Evolutionary conservation across 2,113 vertebrate species (phyloP).

Genomic region (Eonycteris spelaea): DNA sequence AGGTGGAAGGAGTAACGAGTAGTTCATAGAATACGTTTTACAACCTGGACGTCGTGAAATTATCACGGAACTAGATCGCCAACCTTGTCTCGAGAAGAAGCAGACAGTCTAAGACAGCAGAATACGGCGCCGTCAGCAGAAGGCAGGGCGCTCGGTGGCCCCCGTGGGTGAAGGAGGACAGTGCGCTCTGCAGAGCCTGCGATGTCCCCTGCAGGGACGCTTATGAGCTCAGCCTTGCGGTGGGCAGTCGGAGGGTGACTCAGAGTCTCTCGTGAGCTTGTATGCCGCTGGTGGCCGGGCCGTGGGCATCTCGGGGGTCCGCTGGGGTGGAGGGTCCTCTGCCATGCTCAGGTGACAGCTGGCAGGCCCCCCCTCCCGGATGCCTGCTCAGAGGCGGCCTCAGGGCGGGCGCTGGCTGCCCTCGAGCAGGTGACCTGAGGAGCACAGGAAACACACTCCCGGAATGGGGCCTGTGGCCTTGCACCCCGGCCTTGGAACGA

Average conservation of each 20-base stretch:
- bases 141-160: neutral
- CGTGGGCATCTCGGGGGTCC: neutral
- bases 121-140: fast-evolving
- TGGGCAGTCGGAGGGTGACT: neutral
- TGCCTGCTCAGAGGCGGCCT: no score
- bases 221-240: neutral
- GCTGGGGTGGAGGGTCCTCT: fast-evolving
- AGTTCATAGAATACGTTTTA: neutral
- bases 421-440: no score
- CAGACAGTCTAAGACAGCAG: fast-evolving
- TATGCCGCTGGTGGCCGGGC: no score
- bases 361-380: fast-evolving
- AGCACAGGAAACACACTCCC: no score
- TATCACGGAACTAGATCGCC: neutral
- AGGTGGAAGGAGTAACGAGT: neutral
- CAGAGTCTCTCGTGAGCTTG: neutral
- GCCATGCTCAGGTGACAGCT: neutral
- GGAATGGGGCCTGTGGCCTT: no score
- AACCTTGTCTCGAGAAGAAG: neutral
- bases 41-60: no score
- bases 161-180: no score
- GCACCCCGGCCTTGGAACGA: no score
- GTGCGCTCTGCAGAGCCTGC: neutral
- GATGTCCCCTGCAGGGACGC: fast-evolving
- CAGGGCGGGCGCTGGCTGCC: neutral